Evolutionary conservation across 2,888 invertebrate species (phyloP), one percentile per base, ranked within the genome.

Genomic region (Ferrisia virgata): DNA sequence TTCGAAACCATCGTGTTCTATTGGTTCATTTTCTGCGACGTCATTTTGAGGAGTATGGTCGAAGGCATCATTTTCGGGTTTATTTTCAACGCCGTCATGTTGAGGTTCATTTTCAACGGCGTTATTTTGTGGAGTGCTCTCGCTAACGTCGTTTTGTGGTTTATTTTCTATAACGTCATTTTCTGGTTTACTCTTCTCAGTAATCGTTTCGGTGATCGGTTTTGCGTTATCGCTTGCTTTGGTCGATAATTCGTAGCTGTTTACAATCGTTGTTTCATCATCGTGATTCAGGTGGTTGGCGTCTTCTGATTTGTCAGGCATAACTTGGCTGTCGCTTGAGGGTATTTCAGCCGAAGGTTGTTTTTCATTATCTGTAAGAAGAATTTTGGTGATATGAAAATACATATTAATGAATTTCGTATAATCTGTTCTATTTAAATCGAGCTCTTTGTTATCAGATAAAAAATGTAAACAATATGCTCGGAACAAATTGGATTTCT

Each of bases 311-410:
- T 81, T 3, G 36, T 64, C 79, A 13, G 33, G 18, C 36, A n/a
- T 36, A 6, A 81, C 36, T 81, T 58, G 81, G 58, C 47, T 81
- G 58, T 81, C 36, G 36, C 53, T 81, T 11, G 72, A 76, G n/a
- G 81, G 81, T 15, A 33, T 11, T n/a, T 47, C 5, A 2, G n/a
- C 33, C 6, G 58, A 13, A 18, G 28, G 53, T 33, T 31, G 11
- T 36, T 81, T 28, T 58, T 81, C 33, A 36, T n/a, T 28, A 11
- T 58, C 81, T 81, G 81, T 58, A n/a, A n/a, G n/a, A n/a, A n/a
- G n/a, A n/a, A n/a, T n/a, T n/a, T n/a, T n/a, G n/a, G n/a, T n/a
- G n/a, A 69, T 31, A 28, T 4, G 28, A 9, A 18, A 58, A 58
- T 58, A 25, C n/a, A n/a, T n/a, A 58, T 58, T 58, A 4, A 58